Percentiles rank a stretch among this genome's conserved stretches.
These are phyloP conservation scores for Sarcophaga bullata DNA, from an alignment of 1,140 invertebrate genomes.

Conservation along the genomic window DNA sequence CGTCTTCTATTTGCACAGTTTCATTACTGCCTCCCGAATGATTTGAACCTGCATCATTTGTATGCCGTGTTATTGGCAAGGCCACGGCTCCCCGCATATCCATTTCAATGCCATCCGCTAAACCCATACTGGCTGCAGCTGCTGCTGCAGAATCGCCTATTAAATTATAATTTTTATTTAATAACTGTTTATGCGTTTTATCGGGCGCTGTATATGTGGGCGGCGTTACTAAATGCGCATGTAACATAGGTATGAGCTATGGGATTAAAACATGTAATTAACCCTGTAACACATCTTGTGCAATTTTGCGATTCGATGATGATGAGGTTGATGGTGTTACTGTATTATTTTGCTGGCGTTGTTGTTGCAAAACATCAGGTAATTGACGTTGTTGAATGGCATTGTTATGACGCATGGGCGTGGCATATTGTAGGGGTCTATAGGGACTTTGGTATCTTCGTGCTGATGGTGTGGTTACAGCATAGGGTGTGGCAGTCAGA, in stretches of 20 bases:
- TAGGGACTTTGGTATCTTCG: constrained; percentile 31
- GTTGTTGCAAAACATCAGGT: constrained; percentile 22
- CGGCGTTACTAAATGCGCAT: constrained; percentile 44
- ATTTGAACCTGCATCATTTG: constrained; percentile 57
- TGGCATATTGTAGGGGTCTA: constrained; percentile 51
- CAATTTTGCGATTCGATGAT: constrained; percentile 52
- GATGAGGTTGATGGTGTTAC: background rate
- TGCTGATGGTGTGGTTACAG: background rate
- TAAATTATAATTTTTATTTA: constrained; percentile 23
- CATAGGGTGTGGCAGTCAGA: constrained; percentile 29
- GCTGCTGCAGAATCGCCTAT: background rate
- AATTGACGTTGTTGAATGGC: constrained; percentile 41
- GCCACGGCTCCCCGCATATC: constrained; percentile 54
- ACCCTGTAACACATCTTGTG: constrained; percentile 55
- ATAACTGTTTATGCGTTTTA: constrained; percentile 33
- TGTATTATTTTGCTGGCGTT: constrained; percentile 4
- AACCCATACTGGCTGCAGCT: constrained; percentile 25
- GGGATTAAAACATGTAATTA: constrained; percentile 52
- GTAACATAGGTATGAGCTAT: constrained; percentile 50
- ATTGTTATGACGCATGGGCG: constrained; percentile 43
- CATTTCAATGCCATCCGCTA: constrained; percentile 50
- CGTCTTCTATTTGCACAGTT: constrained; percentile 63
- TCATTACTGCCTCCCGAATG: constrained; percentile 65
- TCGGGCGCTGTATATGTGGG: constrained; percentile 44
- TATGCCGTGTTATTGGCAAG: constrained; percentile 39